phyloP scores from a whole-genome alignment of 2,797 vertebrate genomes.

The Etheostoma nigrum region DNA sequence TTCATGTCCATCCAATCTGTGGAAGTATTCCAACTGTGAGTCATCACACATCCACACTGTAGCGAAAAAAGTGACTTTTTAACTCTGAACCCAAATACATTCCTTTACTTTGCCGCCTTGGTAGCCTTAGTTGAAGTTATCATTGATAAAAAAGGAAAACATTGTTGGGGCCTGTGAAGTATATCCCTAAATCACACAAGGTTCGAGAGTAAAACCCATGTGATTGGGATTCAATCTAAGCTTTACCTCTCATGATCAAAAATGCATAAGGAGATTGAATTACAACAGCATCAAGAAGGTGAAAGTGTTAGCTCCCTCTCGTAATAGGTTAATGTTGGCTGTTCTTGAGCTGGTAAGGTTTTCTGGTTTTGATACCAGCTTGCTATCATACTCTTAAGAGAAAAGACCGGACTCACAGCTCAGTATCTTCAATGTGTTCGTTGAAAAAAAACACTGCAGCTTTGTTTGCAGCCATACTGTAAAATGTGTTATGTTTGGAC shows the following conservation, averaged over 20 bases:
- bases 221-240: neutral
- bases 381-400: neutral
- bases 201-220: neutral
- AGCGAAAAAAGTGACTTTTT: neutral
- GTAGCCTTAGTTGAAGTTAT: neutral
- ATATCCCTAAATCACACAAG: neutral
- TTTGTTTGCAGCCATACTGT: conserved; percentile 29
- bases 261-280: neutral
- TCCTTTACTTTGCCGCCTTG: neutral
- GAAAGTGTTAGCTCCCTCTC: neutral
- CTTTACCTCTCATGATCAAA: neutral
- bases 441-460: neutral
- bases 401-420: neutral
- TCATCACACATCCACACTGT: neutral
- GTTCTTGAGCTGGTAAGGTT: neutral
- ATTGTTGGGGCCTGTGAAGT: neutral
- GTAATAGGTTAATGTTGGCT: neutral
- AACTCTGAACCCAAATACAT: neutral
- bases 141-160: neutral
- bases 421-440: neutral
- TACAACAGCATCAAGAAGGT: neutral
- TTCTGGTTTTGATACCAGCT: neutral
- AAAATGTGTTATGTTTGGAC: conserved; percentile 15
- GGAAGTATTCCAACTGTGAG: conserved; percentile 14
- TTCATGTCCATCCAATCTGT: conserved; percentile 12